Evolutionary conservation across 2,888 invertebrate genomes (phyloP).

Genomic region (Oscheius onirici): DNA sequence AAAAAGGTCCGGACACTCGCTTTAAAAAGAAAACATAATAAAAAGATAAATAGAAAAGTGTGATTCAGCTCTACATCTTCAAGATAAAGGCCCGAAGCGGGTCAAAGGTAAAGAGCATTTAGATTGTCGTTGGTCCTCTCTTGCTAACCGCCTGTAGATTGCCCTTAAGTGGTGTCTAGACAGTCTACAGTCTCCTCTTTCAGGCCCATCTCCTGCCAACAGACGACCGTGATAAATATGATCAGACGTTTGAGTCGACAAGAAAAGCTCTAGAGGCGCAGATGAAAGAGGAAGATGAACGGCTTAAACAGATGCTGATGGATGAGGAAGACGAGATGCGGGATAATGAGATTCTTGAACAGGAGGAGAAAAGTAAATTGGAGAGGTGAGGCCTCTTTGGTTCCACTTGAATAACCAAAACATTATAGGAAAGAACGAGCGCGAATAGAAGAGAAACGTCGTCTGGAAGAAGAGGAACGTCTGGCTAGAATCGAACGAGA

Average conservation of each 20-base stretch:
- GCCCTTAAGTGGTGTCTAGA: neutral
- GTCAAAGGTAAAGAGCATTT: too few relatives aligned
- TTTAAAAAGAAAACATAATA: too few relatives aligned
- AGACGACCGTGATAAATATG: conserved; percentile 32
- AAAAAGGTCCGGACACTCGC: too few relatives aligned
- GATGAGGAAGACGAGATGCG: conserved; percentile 47
- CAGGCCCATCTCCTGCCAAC: conserved; percentile 32
- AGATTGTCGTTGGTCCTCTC: neutral
- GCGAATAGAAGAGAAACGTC: conserved; percentile 42
- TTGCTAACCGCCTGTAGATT: neutral
- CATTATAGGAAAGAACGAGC: conserved; percentile 35
- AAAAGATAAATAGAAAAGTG: too few relatives aligned
- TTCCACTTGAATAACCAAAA: neutral
- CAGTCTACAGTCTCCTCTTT: neutral
- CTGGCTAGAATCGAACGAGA: conserved; percentile 33
- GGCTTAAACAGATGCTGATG: conserved; percentile 42
- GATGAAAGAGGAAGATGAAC: conserved; percentile 51
- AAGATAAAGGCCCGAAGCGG: too few relatives aligned
- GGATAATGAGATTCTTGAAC: conserved; percentile 18
- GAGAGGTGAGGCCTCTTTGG: neutral
- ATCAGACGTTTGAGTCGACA: conserved; percentile 46
- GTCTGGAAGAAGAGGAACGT: conserved; percentile 42
- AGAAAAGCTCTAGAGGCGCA: conserved; percentile 47
- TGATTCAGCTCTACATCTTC: too few relatives aligned
- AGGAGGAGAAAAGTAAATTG: conserved; percentile 17